Percentiles rank a stretch among this genome's conserved stretches.
Evolutionary conservation across 2,797 vertebrate species (phyloP).

Genomic region (Synaphobranchus kaupii): DNA sequence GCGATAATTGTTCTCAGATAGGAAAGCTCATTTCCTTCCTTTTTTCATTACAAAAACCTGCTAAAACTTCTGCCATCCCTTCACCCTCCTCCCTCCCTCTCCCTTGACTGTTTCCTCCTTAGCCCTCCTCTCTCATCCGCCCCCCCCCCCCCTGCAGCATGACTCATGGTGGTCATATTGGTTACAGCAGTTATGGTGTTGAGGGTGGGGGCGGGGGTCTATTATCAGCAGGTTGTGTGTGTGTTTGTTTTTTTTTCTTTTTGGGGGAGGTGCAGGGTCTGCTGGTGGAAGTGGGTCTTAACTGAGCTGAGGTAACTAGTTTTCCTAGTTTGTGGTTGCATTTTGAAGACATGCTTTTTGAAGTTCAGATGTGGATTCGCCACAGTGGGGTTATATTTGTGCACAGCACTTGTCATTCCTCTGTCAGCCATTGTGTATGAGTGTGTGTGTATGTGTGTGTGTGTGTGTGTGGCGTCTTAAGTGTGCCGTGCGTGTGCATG

Average conservation of each 20-base stretch:
- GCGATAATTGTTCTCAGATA: constrained; percentile 86
- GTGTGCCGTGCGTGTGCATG: constrained; percentile 55
- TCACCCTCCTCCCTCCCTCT: constrained; percentile 61
- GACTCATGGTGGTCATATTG: constrained; percentile 70
- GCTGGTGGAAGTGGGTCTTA: constrained; percentile 6
- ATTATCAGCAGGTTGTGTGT: constrained; percentile 27
- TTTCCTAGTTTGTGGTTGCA: constrained; percentile 21
- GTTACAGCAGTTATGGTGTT: constrained; percentile 68
- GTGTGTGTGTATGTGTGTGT: constrained; percentile 32
- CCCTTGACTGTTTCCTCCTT: constrained; percentile 48
- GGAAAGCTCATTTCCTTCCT: constrained; percentile 78
- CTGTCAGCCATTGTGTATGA: constrained; percentile 41
- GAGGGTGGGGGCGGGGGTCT: constrained; percentile 48
- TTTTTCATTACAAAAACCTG: constrained; percentile 61
- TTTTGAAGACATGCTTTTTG: constrained; percentile 29
- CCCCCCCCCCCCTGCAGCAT: constrained; percentile 76
- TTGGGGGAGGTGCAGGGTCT: constrained; percentile 24
- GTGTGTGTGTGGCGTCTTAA: constrained; percentile 46
- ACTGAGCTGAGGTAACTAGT: not conserved
- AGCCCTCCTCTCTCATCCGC: constrained; percentile 41
- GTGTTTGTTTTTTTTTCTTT: not conserved
- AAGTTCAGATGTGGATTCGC: not conserved
- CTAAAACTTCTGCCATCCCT: constrained; percentile 48
- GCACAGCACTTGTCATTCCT: constrained; percentile 60
- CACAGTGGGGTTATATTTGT: constrained; percentile 43